Base-by-base conservation (phyloP, 1,140 invertebrate species). In the Penaeus japonicus region DNA sequence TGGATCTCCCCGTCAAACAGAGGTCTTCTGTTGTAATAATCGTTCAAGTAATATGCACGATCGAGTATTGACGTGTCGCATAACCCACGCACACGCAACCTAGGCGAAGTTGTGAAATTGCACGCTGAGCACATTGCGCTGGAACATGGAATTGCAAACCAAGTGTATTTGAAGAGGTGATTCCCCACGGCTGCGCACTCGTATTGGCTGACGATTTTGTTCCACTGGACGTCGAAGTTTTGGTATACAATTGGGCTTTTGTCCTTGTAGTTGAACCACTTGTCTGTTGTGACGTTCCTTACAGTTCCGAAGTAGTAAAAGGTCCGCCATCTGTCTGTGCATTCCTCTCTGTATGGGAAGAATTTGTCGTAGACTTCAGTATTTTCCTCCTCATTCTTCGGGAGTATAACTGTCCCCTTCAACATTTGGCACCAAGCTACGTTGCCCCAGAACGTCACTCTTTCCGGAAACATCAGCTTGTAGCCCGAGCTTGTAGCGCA, bases 261-360 rank as follows among this genome's bases (percentile, higher is more conserved):
- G 86, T 24, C 70, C 2, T n/a, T 5, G 7, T 55, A 20, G 7
- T 17, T 4, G 12, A 78, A 2, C 86, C 86, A 88, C 32, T 17
- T 5, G 22, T 47, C 35, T 18, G 10, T 70, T 4, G n/a, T 39
- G 7, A 88, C 15, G 55, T 88, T 75, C 3, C 53, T 62, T 17
- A 32, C 27, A 24, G 77, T 27, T 5, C 86, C 86, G 15, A 84
- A n/a, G 80, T 81, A 88, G 54, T 84, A 88, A 20, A 84, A 39
- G 7, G n/a, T 53, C 17, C 35, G 27, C 32, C 30, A 78, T 12
- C 54, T 47, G 32, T 77, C 57, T 7, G 27, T 57, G n/a, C 86
- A 88, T 12, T 70, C 24, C 20, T 73, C 22, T 20, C 39, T 75
- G 35, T 83, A 88, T 15, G 57, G 22, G 10, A 27, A 27, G 32